Base-by-base conservation (phyloP, 2,888 invertebrate species). In the Crossocerus cetratus region DNA sequence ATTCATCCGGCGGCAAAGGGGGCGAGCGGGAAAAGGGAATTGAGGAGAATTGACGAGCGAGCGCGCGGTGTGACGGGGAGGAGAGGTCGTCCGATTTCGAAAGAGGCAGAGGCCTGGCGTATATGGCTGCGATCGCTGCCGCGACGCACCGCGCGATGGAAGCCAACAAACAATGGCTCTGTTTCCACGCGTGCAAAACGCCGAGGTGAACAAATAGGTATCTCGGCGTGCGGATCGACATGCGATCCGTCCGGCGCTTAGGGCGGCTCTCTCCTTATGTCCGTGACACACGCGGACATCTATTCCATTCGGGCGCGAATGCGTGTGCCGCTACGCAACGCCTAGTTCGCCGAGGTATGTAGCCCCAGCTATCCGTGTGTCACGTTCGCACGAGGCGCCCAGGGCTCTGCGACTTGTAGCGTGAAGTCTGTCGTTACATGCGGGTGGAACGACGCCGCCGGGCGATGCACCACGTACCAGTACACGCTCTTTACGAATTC, bases 201-300 rank as follows among this genome's bases (percentile, higher is more conserved):
- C 86, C 87, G 32, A 88, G 86, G 85, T 84, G 86, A 88, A 87
- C 86, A 83, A 89, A 89, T 88, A 87, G 88, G 88, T 90, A 90
- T 90, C 90, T 89, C 81, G 78, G 76, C 80, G 83, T 77, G 32
- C 32, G 74, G 87, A 90, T 90, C 90, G 87, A 89, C 90, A 90
- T 89, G 90, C 90, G 87, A 90, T 85, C 84, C 82, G 76, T 83
- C 81, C 81, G 76, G 64, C 78, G 83, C 80, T 81, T 77, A 76
- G 76, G 75, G 78, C 69, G 65, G 45, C 54, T 61, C 78, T 69
- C 61, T 70, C 65, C 78, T 79, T 81, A 32, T 32, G 11, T 32
- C 32, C 32, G 58, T 58, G 42, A n/a, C 55, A 21, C 22, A 49
- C 49, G 49, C 49, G 49, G 49, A 49, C n/a, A 49, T 32, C 11